These are phyloP conservation scores for Maniola jurtina DNA, from an alignment of 1,140 invertebrate genomes.

Conservation along the genomic window DNA sequence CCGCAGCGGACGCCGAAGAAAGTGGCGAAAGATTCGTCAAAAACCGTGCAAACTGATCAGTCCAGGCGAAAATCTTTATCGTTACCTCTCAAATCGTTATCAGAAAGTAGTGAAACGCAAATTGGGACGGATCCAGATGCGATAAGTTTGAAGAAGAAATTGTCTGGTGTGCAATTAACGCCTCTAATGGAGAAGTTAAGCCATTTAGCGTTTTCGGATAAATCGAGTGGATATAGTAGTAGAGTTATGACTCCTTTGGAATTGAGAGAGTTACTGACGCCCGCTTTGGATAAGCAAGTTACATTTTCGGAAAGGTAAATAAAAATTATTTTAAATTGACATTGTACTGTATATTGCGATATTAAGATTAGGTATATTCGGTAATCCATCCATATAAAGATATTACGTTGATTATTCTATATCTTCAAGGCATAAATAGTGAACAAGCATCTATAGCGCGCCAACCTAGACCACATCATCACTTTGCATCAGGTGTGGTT, in stretches of 20 bases:
- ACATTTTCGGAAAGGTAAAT: conserved; percentile 62
- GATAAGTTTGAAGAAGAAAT: conserved; percentile 75
- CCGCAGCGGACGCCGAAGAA: conserved; percentile 66
- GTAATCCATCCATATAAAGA: too few species aligned
- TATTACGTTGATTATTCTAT: too few species aligned
- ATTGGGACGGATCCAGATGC: conserved; percentile 69
- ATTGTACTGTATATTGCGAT: too few species aligned
- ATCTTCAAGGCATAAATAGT: too few species aligned
- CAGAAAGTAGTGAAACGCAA: conserved; percentile 70
- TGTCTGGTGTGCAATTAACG: conserved; percentile 84
- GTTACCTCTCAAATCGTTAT: conserved; percentile 84
- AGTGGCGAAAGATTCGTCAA: conserved; percentile 59
- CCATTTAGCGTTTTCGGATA: conserved; percentile 84
- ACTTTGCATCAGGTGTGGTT: too few species aligned
- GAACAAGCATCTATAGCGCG: too few species aligned
- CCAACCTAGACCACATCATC: too few species aligned
- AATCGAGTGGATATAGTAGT: conserved; percentile 84
- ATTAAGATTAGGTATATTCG: too few species aligned
- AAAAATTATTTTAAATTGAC: background rate
- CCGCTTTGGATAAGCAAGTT: conserved; percentile 58
- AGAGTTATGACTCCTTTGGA: conserved; percentile 83
- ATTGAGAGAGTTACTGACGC: conserved; percentile 79
- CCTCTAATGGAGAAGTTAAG: conserved; percentile 90
- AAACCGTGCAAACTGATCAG: conserved; percentile 62
- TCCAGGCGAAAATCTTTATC: conserved; percentile 83